Conservation (phyloP, 2,888 invertebrate genomes). For the Drosophila atripex region DNA sequence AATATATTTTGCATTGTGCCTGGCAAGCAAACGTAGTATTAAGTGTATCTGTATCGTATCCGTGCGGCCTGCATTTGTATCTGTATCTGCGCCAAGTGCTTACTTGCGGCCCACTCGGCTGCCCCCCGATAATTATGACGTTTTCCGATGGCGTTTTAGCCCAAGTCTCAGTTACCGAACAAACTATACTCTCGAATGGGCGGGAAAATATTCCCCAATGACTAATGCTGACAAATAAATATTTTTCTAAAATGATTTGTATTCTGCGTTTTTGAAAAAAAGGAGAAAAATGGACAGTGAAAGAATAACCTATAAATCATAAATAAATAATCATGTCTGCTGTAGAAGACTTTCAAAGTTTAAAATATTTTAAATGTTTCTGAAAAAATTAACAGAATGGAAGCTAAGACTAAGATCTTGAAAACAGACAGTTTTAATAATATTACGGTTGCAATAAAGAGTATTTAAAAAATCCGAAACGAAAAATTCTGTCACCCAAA, state of each 20-base stretch:
- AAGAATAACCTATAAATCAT: not conserved
- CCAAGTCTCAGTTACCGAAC: constrained; percentile 15
- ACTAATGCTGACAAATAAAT: constrained; percentile 1
- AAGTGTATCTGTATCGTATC: constrained; percentile 39
- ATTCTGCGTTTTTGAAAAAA: not conserved
- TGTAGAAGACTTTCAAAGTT: not conserved
- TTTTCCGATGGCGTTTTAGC: constrained; percentile 39
- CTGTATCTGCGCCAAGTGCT: constrained; percentile 40
- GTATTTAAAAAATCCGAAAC: constrained; percentile 22
- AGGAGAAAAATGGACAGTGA: not conserved
- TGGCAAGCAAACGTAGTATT: constrained; percentile 49
- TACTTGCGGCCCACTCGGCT: constrained; percentile 55
- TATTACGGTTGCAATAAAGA: not conserved
- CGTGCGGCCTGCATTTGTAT: constrained; percentile 40
- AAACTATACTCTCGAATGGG: constrained; percentile 7
- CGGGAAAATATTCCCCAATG: not conserved
- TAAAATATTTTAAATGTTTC: not conserved
- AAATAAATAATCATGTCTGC: too few relatives aligned
- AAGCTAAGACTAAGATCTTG: not conserved
- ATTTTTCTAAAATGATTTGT: not conserved
- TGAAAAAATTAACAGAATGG: not conserved
- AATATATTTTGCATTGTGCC: constrained; percentile 79
- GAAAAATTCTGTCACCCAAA: constrained; percentile 45
- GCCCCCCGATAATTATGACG: constrained; percentile 74
- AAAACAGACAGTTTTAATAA: not conserved